Conservation (phyloP, 2,797 vertebrate genomes). For the Nannoperca obscura region DNA sequence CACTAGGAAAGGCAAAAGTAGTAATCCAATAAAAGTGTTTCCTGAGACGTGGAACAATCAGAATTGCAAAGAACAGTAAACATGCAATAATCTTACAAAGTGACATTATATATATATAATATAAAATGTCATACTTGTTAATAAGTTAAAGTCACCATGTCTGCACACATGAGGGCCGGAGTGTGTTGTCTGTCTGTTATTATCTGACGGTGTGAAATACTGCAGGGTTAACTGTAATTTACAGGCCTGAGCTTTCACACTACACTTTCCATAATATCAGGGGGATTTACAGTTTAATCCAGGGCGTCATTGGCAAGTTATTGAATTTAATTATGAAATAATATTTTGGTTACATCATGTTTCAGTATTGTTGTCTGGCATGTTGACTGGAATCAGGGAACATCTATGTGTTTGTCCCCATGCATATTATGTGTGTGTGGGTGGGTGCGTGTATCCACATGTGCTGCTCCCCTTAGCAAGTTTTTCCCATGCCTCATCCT, state of each 20-base stretch:
- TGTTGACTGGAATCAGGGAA: slow-evolving; percentile 22
- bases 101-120: not conserved
- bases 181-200: slow-evolving; percentile 39
- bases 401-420: slow-evolving; percentile 23
- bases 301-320: slow-evolving; percentile 56
- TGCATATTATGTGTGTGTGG: not conserved
- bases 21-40: no score
- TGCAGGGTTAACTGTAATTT: slow-evolving; percentile 56
- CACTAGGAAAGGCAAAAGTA: no score
- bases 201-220: slow-evolving; percentile 60
- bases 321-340: slow-evolving; percentile 65
- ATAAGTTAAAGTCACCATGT: slow-evolving; percentile 18
- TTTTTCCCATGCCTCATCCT: slow-evolving; percentile 71
- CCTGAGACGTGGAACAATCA: no score
- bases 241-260: slow-evolving; percentile 57
- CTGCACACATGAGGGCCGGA: slow-evolving; percentile 5
- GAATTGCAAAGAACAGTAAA: not conserved
- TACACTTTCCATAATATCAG: slow-evolving; percentile 65
- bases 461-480: slow-evolving; percentile 18
- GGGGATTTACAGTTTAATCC: slow-evolving; percentile 61
- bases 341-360: slow-evolving; percentile 65
- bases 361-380: slow-evolving; percentile 55
- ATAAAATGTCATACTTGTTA: not conserved
- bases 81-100: not conserved
- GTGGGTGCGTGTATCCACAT: slow-evolving; percentile 23